Evolutionary conservation across 1,140 invertebrate species (phyloP).

Genomic region (Trachymyrmex septentrionalis): DNA sequence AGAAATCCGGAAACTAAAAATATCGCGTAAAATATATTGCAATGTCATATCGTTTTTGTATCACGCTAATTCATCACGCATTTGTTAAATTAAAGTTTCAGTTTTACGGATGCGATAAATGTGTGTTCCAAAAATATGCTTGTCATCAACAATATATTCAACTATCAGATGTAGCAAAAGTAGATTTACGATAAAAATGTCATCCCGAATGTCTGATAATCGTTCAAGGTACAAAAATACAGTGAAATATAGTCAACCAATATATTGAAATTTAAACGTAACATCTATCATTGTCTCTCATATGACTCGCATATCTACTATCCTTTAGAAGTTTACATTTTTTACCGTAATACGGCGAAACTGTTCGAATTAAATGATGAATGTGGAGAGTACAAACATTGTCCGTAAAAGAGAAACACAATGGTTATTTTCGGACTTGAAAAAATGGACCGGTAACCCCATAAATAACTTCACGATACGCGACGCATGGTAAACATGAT

Average conservation of each 20-base stretch:
- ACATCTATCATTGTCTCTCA: conserved; percentile 51
- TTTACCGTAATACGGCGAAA: conserved; percentile 21
- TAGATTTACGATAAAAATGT: neutral
- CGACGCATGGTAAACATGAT: conserved; percentile 30
- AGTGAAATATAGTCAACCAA: conserved; percentile 17
- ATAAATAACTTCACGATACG: conserved; percentile 31
- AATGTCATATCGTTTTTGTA: neutral
- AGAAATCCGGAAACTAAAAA: neutral
- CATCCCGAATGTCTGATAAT: conserved; percentile 8
- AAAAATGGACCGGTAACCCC: conserved; percentile 17
- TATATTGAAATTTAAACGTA: conserved; percentile 25
- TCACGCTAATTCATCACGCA: neutral
- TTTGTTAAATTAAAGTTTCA: neutral
- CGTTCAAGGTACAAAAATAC: neutral
- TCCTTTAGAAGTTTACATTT: conserved; percentile 10
- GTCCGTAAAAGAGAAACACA: neutral
- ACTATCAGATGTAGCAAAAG: neutral
- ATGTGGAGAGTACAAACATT: conserved; percentile 24
- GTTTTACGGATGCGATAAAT: neutral
- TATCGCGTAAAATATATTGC: neutral
- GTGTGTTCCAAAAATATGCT: neutral
- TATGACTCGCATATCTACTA: conserved; percentile 30
- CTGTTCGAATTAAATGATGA: conserved; percentile 15
- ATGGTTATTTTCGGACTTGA: conserved; percentile 13
- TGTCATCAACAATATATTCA: neutral